Conservation (phyloP, 2,113 vertebrate species). For the Perca schrenkii region DNA sequence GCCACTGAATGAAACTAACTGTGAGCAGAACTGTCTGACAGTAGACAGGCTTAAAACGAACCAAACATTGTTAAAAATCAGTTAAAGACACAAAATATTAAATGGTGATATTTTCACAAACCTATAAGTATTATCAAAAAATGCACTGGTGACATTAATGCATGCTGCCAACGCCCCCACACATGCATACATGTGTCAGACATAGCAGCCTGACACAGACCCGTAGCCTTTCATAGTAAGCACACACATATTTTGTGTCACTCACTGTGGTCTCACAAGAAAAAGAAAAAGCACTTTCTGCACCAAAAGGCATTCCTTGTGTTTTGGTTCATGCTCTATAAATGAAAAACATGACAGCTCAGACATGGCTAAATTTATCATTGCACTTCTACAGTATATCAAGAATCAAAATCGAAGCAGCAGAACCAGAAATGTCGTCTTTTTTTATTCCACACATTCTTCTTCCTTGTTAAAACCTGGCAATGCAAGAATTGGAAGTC, state of each 20-base stretch:
- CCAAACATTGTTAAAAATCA: neutral
- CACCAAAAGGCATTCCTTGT: neutral
- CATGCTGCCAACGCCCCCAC: neutral
- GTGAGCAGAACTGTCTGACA: constrained; percentile 12
- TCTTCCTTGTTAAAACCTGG: neutral
- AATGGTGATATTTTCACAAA: neutral
- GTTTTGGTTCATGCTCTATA: constrained; percentile 2
- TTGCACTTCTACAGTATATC: neutral
- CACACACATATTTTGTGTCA: constrained; percentile 26
- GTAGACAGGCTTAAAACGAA: constrained; percentile 19
- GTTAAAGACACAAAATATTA: constrained; percentile 5
- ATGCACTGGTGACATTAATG: neutral
- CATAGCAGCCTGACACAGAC: constrained; percentile 1
- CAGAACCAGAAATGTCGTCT: neutral
- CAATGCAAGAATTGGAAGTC: too few species aligned
- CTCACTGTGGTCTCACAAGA: constrained; percentile 4
- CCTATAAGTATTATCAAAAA: neutral
- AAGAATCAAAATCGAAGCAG: neutral
- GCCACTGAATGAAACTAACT: constrained; percentile 40
- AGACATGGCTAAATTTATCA: neutral
- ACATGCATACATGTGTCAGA: neutral
- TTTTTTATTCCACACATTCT: constrained; percentile 1
- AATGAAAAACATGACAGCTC: neutral
- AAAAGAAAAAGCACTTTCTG: neutral
- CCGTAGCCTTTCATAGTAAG: neutral